Percentiles rank a stretch among this genome's conserved stretches.
phyloP scores from a whole-genome alignment of 2,113 vertebrate species.

The human (Homo sapiens) region GRCh38 chr7:99285001-99285500 shows the following conservation, averaged over 20 bases:
- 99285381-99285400: conserved; percentile 81
- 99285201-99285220: neutral
- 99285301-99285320: neutral
- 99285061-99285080: neutral
- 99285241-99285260: neutral
- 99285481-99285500: neutral
- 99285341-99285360: neutral
- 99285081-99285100: neutral
- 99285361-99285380: conserved; percentile 20
- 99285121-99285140: neutral
- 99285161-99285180: neutral
- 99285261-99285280: neutral
- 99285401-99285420: conserved; percentile 85
- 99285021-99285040: neutral
- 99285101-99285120: neutral
- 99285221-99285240: neutral
- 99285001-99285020: neutral
- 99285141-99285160: neutral
- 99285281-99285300: neutral
- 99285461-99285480: neutral
- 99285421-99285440: conserved; percentile 83
- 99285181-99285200: neutral
- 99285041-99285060: neutral
- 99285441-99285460: neutral
- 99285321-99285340: neutral